Evolutionary conservation across 2,797 vertebrate species (phyloP), one percentile per base, ranked within the genome.

Genomic region (Enteromius anoplus): DNA sequence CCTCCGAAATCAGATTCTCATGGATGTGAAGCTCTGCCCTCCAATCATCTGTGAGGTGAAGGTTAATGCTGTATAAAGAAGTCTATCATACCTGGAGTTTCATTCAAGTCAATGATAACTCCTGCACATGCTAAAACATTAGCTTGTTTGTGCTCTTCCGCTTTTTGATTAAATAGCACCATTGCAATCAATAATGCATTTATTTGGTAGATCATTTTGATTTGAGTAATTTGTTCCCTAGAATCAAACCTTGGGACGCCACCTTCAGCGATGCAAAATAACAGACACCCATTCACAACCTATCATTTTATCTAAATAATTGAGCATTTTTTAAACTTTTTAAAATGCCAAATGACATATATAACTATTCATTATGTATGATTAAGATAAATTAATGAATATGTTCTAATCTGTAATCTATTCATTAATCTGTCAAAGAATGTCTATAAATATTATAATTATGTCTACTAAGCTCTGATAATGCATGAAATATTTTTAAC

Each of bases 1-100:
- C 80, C 29, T 88, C 29, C 53, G 77, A 73, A 84, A 75, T 80
- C 85, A 32, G 32, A 75, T 80, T 85, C 49, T 83, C 58, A 78
- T 66, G 58, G 26, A 60, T 45, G 26, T 58, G 58, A 47, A 78
- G 58, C 72, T 53, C 45, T 47, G 60, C 26, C 3, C 19, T 58
- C n/a, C 73, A 51, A 51, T 71, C 53, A 79, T 23, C 19, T 66
- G 76, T 69, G 45, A 45, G 14, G 34, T 12, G 4, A 34, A 55
- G 11, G 51, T 26, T 58, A 15, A 80, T 26, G 26, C 26, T 26
- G 26, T n/a, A 26, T 19, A 80, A 70, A 58, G 17, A 71, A 7
- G 17, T 40, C 10, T 42, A 12, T 69, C 14, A 29, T 29, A 45
- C 15, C 11, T 80, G 29, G 23, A 75, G 34, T 17, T 37, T 8